phyloP scores from a whole-genome alignment of 92 coral and sea anemone species.

The Bergia sp. region DNA sequence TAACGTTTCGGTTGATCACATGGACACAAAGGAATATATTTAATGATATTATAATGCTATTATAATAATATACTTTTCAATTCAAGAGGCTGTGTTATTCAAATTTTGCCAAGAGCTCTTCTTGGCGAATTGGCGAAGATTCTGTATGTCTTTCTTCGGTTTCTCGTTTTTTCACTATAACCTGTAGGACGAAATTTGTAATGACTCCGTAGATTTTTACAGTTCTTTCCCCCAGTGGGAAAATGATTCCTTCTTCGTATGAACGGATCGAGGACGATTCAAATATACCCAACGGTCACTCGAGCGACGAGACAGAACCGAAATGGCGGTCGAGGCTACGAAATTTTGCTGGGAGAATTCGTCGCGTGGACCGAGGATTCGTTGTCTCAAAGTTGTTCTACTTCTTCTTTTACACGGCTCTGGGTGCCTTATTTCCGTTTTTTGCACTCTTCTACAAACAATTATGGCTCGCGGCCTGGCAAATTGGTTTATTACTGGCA shows the following conservation, averaged over 20 bases:
- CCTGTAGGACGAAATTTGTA: background rate
- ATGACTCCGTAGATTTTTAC: background rate
- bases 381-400: conserved; percentile 86
- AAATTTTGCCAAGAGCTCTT: background rate
- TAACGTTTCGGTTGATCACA: conserved; percentile 25
- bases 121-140: conserved; percentile 11
- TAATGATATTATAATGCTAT: conserved; percentile 11
- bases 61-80: conserved; percentile 12
- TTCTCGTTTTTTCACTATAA: background rate
- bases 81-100: conserved; percentile 19
- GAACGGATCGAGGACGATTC: conserved; percentile 72
- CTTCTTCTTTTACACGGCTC: conserved; percentile 85
- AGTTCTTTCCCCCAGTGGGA: background rate
- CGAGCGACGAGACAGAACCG: conserved; percentile 31
- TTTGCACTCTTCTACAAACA: conserved; percentile 86
- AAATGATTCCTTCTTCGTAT: conserved; percentile 80
- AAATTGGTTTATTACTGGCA: conserved; percentile 82
- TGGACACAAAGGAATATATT: conserved; percentile 33
- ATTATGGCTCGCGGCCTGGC: conserved; percentile 82
- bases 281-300: conserved; percentile 54
- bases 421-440: conserved; percentile 86
- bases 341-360: conserved; percentile 34
- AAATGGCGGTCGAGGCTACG: conserved; percentile 56
- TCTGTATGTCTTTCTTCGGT: background rate
- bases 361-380: conserved; percentile 65